These are phyloP conservation scores for Esox niger DNA, from an alignment of 2,113 vertebrate genomes.

Conservation along the genomic window DNA sequence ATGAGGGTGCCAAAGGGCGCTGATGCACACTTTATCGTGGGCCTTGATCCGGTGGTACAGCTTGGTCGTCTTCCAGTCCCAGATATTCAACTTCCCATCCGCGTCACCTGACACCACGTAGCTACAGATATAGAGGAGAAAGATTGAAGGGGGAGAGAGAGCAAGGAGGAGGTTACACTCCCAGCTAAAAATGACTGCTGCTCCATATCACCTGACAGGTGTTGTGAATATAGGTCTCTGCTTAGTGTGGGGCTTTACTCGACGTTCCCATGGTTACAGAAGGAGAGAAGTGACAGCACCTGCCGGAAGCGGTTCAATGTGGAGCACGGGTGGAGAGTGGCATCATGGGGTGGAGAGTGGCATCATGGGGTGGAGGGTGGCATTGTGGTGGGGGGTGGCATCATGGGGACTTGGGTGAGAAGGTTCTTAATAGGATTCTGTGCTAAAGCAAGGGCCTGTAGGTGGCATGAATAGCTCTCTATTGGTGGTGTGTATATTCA, in stretches of 20 bases:
- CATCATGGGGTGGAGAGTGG: background rate
- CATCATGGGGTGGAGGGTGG: too few species aligned
- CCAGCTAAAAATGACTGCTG: constrained; percentile 21
- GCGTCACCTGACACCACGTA: constrained; percentile 99
- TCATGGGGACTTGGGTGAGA: too few species aligned
- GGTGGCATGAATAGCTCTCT: too few species aligned
- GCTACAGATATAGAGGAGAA: constrained; percentile 57
- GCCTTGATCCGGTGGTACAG: constrained; percentile 97
- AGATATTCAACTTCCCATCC: constrained; percentile 97
- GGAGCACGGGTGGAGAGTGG: background rate
- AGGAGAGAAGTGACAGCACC: constrained; percentile 22
- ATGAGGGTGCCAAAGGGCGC: constrained; percentile 96
- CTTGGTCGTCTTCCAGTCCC: constrained; percentile 99
- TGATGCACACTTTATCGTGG: constrained; percentile 97
- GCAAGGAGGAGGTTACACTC: constrained; percentile 16
- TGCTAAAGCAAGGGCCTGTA: too few species aligned
- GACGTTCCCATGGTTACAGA: constrained; percentile 49
- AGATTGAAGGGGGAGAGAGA: constrained; percentile 15
- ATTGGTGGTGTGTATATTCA: too few species aligned
- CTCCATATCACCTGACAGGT: constrained; percentile 40
- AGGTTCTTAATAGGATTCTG: too few species aligned
- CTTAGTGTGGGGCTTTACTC: background rate
- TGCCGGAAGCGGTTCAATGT: constrained; percentile 25
- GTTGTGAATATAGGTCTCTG: constrained; percentile 24
- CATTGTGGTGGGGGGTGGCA: too few species aligned